phyloP scores from a whole-genome alignment of 2,113 vertebrate species.

The Anarrhichthys ocellatus region DNA sequence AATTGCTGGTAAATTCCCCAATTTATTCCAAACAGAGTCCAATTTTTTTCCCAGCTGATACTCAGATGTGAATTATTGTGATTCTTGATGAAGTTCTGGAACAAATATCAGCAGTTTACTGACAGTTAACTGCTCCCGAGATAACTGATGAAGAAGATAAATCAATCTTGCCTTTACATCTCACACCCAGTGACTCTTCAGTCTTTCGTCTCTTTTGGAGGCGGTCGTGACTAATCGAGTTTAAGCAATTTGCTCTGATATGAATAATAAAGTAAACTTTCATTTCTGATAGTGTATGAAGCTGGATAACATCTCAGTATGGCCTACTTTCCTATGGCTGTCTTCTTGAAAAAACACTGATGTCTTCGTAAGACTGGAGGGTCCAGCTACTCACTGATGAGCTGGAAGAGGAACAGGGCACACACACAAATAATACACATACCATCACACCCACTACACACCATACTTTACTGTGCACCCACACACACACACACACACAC shows the following conservation, averaged over 20 bases:
- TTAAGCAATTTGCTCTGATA: slow-evolving; percentile 25
- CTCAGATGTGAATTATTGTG: background rate
- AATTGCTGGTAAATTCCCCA: slow-evolving; percentile 9
- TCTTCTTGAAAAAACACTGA: slow-evolving; percentile 74
- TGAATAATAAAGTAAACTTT: slow-evolving; percentile 57
- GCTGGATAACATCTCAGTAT: slow-evolving; percentile 49
- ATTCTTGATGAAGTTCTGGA: slow-evolving; percentile 7
- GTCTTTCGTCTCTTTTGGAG: slow-evolving; percentile 31
- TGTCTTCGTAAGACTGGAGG: slow-evolving; percentile 73
- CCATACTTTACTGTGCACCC: background rate
- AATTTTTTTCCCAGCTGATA: slow-evolving; percentile 17
- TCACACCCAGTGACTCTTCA: slow-evolving; percentile 19
- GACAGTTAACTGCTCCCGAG: slow-evolving; percentile 32
- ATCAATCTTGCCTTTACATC: slow-evolving; percentile 35
- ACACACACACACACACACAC: slow-evolving; percentile 11
- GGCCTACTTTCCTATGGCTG: slow-evolving; percentile 71
- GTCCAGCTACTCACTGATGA: slow-evolving; percentile 72
- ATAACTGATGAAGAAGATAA: slow-evolving; percentile 35
- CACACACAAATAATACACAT: slow-evolving; percentile 56
- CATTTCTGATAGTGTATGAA: slow-evolving; percentile 15
- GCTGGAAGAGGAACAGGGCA: slow-evolving; percentile 77
- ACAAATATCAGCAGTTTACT: slow-evolving; percentile 25
- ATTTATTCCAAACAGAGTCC: slow-evolving; percentile 14
- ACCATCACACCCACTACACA: slow-evolving; percentile 34
- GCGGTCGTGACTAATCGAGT: slow-evolving; percentile 26